Evolutionary conservation across 2,888 invertebrate species (phyloP).

Genomic region (Hipparchia semele): DNA sequence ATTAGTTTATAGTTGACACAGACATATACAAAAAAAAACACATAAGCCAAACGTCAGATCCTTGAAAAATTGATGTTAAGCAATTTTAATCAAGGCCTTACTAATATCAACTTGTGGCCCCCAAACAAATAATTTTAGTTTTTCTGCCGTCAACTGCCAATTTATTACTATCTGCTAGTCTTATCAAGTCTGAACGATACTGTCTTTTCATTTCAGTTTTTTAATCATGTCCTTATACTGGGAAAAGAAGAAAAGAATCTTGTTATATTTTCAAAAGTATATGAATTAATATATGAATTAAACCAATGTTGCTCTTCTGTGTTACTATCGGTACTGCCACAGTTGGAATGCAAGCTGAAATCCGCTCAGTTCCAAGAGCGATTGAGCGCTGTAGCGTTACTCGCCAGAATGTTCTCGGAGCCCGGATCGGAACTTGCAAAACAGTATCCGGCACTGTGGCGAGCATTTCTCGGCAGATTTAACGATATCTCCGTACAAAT

Average conservation of each 20-base stretch:
- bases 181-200: neutral
- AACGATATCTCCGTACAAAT: conserved; percentile 97
- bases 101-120: too few relatives aligned
- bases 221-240: conserved; percentile 96
- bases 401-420: conserved; percentile 98
- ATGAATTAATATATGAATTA: conserved; percentile 97
- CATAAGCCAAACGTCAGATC: too few relatives aligned
- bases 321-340: conserved; percentile 94
- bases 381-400: conserved; percentile 91
- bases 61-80: too few relatives aligned
- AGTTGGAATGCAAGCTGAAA: conserved; percentile 97
- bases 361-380: conserved; percentile 95
- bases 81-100: too few relatives aligned
- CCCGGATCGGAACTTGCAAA: conserved; percentile 94
- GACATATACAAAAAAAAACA: too few relatives aligned
- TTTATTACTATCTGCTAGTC: neutral
- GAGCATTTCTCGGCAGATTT: conserved; percentile 95
- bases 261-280: conserved; percentile 92
- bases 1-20: too few relatives aligned
- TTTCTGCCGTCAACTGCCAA: too few relatives aligned
- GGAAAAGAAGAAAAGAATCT: conserved; percentile 94
- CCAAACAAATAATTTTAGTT: too few relatives aligned
- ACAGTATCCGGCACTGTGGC: conserved; percentile 94
- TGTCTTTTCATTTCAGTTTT: conserved; percentile 86
- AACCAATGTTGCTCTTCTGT: conserved; percentile 96